Conservation (phyloP, 1,140 invertebrate species). For the Cyphomyrmex costatus region DNA sequence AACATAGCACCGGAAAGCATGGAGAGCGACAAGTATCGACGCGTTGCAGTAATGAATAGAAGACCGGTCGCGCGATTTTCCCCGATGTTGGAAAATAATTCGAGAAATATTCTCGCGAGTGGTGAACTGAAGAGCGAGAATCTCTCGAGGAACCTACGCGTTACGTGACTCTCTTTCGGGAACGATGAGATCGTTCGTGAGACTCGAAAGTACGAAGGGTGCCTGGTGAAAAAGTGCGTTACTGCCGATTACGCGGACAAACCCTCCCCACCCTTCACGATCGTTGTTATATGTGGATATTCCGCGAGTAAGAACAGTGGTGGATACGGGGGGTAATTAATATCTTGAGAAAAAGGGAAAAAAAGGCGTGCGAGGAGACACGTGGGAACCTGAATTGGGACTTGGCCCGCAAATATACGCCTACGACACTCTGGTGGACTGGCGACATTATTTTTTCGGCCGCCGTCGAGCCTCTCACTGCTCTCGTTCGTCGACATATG, state of each 20-base stretch:
- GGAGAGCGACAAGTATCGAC: constrained; percentile 11
- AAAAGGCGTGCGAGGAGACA: not conserved
- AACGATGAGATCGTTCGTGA: constrained; percentile 29
- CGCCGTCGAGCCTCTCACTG: constrained; percentile 23
- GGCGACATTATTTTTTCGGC: not conserved
- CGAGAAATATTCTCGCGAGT: constrained; percentile 31
- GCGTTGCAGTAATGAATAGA: not conserved
- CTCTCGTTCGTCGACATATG: constrained; percentile 10
- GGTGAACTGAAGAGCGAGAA: constrained; percentile 18
- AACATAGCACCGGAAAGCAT: constrained; percentile 6
- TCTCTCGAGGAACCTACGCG: constrained; percentile 6
- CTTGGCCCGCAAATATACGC: not conserved
- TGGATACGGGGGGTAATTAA: not conserved
- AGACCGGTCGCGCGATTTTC: constrained; percentile 17
- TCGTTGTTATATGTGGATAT: not conserved
- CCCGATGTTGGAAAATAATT: not conserved
- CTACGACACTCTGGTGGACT: not conserved
- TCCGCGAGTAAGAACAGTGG: constrained; percentile 82
- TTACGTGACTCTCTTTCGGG: constrained; percentile 43
- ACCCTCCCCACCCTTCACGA: not conserved
- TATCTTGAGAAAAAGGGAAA: constrained; percentile 32
- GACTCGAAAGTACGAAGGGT: constrained; percentile 10
- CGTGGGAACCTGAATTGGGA: constrained; percentile 40
- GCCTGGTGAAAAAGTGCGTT: not conserved
- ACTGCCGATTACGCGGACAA: not conserved